Base-by-base conservation (phyloP, 2,888 invertebrate genomes). In the Petrolisthes manimaculis region DNA sequence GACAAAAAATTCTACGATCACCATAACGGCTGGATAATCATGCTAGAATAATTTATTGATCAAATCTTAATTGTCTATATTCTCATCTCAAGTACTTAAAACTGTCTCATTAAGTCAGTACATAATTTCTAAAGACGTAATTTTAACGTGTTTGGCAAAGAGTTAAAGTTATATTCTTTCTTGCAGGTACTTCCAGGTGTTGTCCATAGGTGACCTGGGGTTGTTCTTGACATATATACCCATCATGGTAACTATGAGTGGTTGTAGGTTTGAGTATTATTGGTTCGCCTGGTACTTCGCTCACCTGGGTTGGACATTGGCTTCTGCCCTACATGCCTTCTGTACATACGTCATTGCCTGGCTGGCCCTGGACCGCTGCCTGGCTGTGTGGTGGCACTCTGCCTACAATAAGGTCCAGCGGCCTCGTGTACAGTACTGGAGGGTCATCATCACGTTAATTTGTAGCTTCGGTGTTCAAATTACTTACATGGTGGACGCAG, bases 401-500 rank as follows among this genome's bases (percentile, higher is more conserved):
- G 14, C 6, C 5, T 82, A 21, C 81, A 67, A 82, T 37, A 54
- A 4, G 3, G 14, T 82, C 51, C 24, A 67, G 37, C 67, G 37
- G 51, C 81, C 61, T 12, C 61, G 37, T 4, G 24, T 67, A 51
- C 67, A 55, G 67, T 21, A 67, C n/a, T 2, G 21, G 37, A 24
- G 67, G 24, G 6, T 18, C 3, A 24, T 82, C 37, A 53, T 37
- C 18, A 37, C 51, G 0, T 37, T 24, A 9, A 51, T 51, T 0
- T 61, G 61, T 37, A 6, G 61, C 51, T 51, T 61, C 51, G 37
- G 37, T 14, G 21, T 82, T 24, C 81, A 82, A 14, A n/a, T 82
- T 24, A 61, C 81, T 8, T 69, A 56, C 81, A 82, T 82, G 81
- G 81, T 69, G 67, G 67, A 82, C 81, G 81, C 67, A 24, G 51